Evolutionary conservation across 1,140 invertebrate species (phyloP).

Genomic region (Calycopis cecrops): DNA sequence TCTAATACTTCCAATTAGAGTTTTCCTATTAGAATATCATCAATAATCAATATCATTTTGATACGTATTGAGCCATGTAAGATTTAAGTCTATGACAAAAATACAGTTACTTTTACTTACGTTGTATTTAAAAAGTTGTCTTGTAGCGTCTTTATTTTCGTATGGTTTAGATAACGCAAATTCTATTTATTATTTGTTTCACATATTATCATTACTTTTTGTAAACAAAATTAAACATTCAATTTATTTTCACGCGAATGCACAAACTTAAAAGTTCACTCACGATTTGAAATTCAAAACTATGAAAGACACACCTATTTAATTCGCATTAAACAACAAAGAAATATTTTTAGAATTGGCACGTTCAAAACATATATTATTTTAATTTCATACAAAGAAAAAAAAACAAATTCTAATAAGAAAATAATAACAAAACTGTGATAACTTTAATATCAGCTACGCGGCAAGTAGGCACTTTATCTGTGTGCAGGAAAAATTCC

Average conservation of each 20-base stretch:
- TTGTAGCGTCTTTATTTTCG: constrained; percentile 9
- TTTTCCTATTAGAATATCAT: not conserved
- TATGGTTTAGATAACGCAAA: not conserved
- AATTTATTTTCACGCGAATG: constrained; percentile 52
- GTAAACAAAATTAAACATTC: constrained; percentile 22
- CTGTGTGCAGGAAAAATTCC: constrained; percentile 36
- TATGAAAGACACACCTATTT: constrained; percentile 43
- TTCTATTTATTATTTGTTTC: constrained; percentile 6
- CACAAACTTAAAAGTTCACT: constrained; percentile 51
- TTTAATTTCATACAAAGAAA: constrained; percentile 10
- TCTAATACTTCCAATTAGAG: constrained; percentile 1
- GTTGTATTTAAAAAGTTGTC: constrained; percentile 14
- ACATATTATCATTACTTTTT: constrained; percentile 23
- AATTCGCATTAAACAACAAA: constrained; percentile 17
- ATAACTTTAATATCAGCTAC: constrained; percentile 32
- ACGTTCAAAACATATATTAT: constrained; percentile 16
- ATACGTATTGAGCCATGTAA: not conserved
- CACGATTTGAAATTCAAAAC: constrained; percentile 53
- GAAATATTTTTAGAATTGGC: constrained; percentile 2
- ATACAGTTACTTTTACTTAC: constrained; percentile 25
- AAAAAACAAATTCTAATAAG: constrained; percentile 4
- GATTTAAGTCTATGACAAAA: constrained; percentile 14
- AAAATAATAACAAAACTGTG: constrained; percentile 27
- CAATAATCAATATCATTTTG: constrained; percentile 18
- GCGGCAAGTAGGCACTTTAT: constrained; percentile 28